Conservation (phyloP, 2,888 invertebrate genomes). For the Lymantria monacha region DNA sequence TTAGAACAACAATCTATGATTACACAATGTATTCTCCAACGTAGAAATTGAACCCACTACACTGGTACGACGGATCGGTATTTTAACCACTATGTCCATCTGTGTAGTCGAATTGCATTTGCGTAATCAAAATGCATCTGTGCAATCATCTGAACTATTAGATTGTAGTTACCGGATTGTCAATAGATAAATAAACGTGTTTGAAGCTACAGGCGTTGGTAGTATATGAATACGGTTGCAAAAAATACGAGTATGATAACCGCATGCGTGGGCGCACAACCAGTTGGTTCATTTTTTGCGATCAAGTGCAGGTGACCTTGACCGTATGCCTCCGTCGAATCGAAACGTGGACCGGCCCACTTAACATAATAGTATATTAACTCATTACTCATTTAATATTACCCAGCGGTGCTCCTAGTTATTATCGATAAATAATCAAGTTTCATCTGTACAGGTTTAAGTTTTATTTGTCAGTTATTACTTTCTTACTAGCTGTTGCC, state of each 20-base stretch:
- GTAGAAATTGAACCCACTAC: too few relatives aligned
- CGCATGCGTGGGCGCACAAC: constrained; percentile 61
- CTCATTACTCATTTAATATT: constrained; percentile 24
- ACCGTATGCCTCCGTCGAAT: constrained; percentile 56
- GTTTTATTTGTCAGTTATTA: too few relatives aligned
- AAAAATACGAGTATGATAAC: constrained; percentile 48
- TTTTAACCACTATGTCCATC: too few relatives aligned
- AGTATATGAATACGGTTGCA: constrained; percentile 26
- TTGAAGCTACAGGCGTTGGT: too few relatives aligned
- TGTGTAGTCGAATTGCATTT: too few relatives aligned
- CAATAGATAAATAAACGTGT: too few relatives aligned
- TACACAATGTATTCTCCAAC: too few relatives aligned
- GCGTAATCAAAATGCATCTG: too few relatives aligned
- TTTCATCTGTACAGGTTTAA: neutral
- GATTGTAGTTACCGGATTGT: too few relatives aligned
- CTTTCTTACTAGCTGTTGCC: neutral
- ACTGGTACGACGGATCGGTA: too few relatives aligned
- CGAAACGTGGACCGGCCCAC: constrained; percentile 52
- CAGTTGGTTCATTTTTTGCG: constrained; percentile 69
- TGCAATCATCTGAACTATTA: too few relatives aligned
- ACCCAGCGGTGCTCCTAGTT: constrained; percentile 9
- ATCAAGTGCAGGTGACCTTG: constrained; percentile 74
- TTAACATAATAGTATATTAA: constrained; percentile 34
- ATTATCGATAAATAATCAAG: neutral
- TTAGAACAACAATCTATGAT: too few relatives aligned